Conservation (phyloP, 2,888 invertebrate species). For the Gymnosoma rotundatum region DNA sequence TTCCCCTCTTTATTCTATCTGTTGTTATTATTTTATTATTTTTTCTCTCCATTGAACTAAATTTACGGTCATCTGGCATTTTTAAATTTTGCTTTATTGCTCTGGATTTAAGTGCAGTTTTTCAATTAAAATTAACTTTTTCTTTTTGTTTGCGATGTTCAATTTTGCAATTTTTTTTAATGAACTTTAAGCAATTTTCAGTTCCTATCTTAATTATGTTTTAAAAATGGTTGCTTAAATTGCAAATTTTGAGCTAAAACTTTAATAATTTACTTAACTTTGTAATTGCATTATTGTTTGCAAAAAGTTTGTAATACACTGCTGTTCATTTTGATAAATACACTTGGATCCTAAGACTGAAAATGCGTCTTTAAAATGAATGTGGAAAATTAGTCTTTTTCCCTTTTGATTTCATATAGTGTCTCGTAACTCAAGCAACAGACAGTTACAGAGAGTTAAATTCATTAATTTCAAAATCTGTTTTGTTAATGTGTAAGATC, state of each 20-base stretch:
- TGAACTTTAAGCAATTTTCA: conserved; percentile 11
- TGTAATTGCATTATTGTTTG: conserved; percentile 22
- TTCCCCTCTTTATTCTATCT: background rate
- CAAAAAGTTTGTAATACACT: background rate
- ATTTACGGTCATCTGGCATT: conserved; percentile 38
- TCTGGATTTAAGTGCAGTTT: conserved; percentile 57
- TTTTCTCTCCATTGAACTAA: conserved; percentile 31
- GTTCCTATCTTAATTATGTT: conserved; percentile 15
- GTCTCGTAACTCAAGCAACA: no score
- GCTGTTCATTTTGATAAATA: no score
- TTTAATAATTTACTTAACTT: conserved; percentile 16
- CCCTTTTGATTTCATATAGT: no score
- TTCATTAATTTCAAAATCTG: no score
- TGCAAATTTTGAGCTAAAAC: conserved; percentile 27
- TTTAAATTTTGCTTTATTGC: conserved; percentile 47
- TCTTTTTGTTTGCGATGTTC: conserved; percentile 1
- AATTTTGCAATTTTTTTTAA: conserved; percentile 35
- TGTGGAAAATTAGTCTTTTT: no score
- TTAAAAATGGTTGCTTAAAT: conserved; percentile 12
- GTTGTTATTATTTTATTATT: conserved; percentile 11
- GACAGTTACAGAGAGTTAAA: no score
- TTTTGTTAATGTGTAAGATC: no score
- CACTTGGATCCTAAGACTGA: no score
- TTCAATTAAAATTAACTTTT: conserved; percentile 25
- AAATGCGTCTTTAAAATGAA: no score